Percentiles rank a stretch among this genome's conserved stretches.
Evolutionary conservation across 2,113 vertebrate genomes (phyloP).

Genomic region (Phasianus colchicus): DNA sequence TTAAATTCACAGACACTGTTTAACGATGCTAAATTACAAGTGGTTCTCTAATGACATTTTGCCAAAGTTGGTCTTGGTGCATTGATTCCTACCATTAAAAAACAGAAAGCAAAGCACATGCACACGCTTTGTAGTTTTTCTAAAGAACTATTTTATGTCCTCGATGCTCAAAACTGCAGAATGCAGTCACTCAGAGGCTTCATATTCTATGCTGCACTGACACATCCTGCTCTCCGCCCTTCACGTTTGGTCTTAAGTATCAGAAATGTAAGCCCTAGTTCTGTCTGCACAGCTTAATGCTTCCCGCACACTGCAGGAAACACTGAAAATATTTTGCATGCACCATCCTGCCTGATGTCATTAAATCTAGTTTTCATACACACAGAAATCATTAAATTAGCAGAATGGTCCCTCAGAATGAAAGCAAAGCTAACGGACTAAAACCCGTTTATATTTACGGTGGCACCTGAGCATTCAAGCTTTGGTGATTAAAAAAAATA

Average conservation of each 20-base stretch:
- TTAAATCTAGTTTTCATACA: not conserved
- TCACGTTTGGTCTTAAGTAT: not conserved
- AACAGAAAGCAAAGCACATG: not conserved
- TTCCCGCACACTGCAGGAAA: not conserved
- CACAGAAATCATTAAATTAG: not conserved
- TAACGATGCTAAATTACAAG: slow-evolving; percentile 34
- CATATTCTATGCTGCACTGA: not conserved
- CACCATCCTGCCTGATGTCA: not conserved
- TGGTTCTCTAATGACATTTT: slow-evolving; percentile 9
- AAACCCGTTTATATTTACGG: not conserved
- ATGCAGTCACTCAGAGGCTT: not conserved
- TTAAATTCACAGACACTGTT: slow-evolving; percentile 32
- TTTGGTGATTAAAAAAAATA: not conserved
- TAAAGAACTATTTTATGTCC: not conserved
- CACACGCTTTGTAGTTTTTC: not conserved
- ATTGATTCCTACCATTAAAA: not conserved
- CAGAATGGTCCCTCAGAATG: not conserved
- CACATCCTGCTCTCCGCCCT: not conserved
- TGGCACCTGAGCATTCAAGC: not conserved
- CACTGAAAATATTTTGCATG: not conserved
- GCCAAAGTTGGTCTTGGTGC: not conserved
- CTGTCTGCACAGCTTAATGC: not conserved
- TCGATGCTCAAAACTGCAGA: not conserved
- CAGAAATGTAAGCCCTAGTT: not conserved
- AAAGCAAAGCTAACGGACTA: not conserved